These are phyloP conservation scores for Ochlodes sylvanus DNA, from an alignment of 2,888 invertebrate genomes.

Conservation along the genomic window DNA sequence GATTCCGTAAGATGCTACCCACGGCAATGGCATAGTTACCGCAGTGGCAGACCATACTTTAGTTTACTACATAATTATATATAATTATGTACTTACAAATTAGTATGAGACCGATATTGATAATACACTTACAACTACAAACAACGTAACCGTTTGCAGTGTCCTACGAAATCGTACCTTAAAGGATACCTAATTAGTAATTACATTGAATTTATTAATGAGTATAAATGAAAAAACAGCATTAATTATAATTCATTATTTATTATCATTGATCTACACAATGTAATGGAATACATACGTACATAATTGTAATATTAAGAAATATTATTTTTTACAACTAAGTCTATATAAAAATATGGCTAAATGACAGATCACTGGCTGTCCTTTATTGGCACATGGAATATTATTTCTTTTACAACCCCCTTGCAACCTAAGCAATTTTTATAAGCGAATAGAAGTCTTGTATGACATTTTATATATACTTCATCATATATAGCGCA, in stretches of 20 bases:
- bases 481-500: slow-evolving; percentile 73
- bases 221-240: slow-evolving; percentile 42
- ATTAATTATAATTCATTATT: slow-evolving; percentile 68
- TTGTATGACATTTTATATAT: slow-evolving; percentile 76
- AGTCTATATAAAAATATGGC: slow-evolving; percentile 80
- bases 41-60: too few relatives aligned
- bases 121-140: too few relatives aligned
- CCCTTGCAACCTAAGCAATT: slow-evolving; percentile 51
- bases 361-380: slow-evolving; percentile 65
- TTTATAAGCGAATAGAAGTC: slow-evolving; percentile 58
- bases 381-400: slow-evolving; percentile 78
- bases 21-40: too few relatives aligned
- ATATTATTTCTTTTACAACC: slow-evolving; percentile 56
- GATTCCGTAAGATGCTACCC: too few relatives aligned
- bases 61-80: too few relatives aligned
- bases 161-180: too few relatives aligned
- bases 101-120: too few relatives aligned
- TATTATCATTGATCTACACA: slow-evolving; percentile 77
- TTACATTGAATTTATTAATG: slow-evolving; percentile 31
- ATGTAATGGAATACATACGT: slow-evolving; percentile 76
- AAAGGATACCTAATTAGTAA: too few relatives aligned
- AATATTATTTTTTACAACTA: slow-evolving; percentile 71
- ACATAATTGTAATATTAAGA: slow-evolving; percentile 65
- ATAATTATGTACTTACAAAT: too few relatives aligned
- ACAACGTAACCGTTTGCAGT: too few relatives aligned